Evolutionary conservation across 1,140 invertebrate species (phyloP).

Genomic region (Bathynomus jamesi): DNA sequence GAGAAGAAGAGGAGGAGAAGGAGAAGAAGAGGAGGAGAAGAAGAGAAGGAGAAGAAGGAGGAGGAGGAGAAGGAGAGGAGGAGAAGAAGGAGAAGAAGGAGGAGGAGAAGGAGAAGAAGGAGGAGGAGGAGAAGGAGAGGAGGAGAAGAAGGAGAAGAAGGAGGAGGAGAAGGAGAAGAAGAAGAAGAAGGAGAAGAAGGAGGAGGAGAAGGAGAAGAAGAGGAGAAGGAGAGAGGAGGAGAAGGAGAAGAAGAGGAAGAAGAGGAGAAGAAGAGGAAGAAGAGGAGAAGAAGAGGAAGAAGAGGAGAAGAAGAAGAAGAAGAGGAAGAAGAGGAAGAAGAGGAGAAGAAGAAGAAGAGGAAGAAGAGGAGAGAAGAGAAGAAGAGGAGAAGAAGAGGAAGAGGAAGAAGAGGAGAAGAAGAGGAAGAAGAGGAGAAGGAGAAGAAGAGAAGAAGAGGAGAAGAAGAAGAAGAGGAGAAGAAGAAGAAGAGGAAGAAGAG

Average conservation of each 20-base stretch:
- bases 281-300: background rate
- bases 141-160: background rate
- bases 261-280: background rate
- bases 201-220: background rate
- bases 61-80: background rate
- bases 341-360: background rate
- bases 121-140: background rate
- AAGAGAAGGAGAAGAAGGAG: background rate
- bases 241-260: background rate
- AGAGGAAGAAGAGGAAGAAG: background rate
- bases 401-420: background rate
- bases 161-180: background rate
- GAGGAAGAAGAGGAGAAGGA: background rate
- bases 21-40: background rate
- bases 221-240: background rate
- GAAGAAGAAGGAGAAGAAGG: background rate
- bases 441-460: background rate
- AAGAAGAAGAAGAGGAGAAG: background rate
- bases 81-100: background rate
- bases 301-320: background rate
- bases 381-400: background rate
- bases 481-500: background rate
- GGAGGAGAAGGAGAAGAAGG: background rate
- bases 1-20: no score
- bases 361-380: background rate